Evolutionary conservation across 2,113 vertebrate genomes (phyloP).

Genomic region (Coracopsis vasa): DNA sequence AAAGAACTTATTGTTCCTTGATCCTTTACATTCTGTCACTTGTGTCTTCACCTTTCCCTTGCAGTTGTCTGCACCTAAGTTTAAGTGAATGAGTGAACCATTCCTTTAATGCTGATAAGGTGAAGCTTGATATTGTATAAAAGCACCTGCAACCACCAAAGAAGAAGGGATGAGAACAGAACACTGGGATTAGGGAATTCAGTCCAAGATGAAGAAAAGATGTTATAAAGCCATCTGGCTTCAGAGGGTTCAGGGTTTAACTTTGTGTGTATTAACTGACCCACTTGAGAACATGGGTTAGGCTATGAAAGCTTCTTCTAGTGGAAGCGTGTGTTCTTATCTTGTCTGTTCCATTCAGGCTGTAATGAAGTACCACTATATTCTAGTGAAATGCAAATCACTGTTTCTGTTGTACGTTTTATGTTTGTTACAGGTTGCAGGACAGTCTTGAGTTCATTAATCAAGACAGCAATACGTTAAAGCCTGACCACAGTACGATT

Average conservation of each 20-base stretch:
- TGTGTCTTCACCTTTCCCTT: not conserved
- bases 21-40: not conserved
- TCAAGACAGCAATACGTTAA: constrained; percentile 87
- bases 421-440: constrained; percentile 81
- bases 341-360: not conserved
- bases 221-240: not conserved
- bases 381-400: not conserved
- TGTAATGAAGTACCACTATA: not conserved
- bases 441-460: constrained; percentile 97
- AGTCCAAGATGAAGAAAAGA: not conserved
- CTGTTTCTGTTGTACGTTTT: not conserved
- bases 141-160: not conserved
- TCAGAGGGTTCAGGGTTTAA: not conserved
- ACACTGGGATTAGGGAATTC: not conserved
- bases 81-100: not conserved
- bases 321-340: not conserved
- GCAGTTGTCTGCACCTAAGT: not conserved
- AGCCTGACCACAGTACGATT: constrained; percentile 88
- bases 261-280: not conserved
- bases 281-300: not conserved
- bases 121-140: not conserved
- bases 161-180: not conserved
- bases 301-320: not conserved
- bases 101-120: not conserved
- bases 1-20: not conserved